Conservation (phyloP, 2,888 invertebrate species). For the Cheilosia impressa region DNA sequence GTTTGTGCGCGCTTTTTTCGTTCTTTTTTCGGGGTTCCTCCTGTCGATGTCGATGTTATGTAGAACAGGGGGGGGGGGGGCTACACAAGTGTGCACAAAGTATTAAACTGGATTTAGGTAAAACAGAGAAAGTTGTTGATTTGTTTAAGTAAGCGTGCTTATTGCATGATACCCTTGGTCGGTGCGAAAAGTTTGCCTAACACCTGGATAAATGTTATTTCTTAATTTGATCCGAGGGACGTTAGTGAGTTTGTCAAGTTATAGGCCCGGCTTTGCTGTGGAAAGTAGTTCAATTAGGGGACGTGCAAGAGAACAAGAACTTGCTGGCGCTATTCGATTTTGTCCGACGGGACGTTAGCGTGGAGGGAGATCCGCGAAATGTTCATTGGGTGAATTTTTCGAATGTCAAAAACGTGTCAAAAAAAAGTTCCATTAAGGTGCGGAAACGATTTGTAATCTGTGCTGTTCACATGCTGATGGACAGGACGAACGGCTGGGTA, state of each 20-base stretch:
- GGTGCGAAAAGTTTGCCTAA: conserved; percentile 37
- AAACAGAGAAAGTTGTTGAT: conserved; percentile 64
- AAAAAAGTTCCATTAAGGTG: too few species aligned
- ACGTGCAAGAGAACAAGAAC: too few species aligned
- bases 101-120: conserved; percentile 66
- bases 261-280: conserved; percentile 17
- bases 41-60: conserved; percentile 11
- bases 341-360: too few species aligned
- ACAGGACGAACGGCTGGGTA: too few species aligned
- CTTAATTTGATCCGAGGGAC: conserved; percentile 55
- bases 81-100: conserved; percentile 59
- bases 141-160: conserved; percentile 65
- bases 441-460: too few species aligned
- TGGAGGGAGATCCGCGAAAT: too few species aligned
- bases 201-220: conserved; percentile 70
- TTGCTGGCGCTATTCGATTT: not conserved
- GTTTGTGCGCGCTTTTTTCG: conserved; percentile 5
- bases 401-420: too few species aligned
- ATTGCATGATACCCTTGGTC: conserved; percentile 25
- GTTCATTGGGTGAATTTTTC: too few species aligned
- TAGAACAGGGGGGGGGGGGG: conserved; percentile 22
- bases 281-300: not conserved
- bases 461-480: too few species aligned
- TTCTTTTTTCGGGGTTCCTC: conserved; percentile 8
- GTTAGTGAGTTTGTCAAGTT: conserved; percentile 45